These are phyloP conservation scores for Anarrhichthys ocellatus DNA, from an alignment of 2,113 vertebrate genomes.

Conservation along the genomic window DNA sequence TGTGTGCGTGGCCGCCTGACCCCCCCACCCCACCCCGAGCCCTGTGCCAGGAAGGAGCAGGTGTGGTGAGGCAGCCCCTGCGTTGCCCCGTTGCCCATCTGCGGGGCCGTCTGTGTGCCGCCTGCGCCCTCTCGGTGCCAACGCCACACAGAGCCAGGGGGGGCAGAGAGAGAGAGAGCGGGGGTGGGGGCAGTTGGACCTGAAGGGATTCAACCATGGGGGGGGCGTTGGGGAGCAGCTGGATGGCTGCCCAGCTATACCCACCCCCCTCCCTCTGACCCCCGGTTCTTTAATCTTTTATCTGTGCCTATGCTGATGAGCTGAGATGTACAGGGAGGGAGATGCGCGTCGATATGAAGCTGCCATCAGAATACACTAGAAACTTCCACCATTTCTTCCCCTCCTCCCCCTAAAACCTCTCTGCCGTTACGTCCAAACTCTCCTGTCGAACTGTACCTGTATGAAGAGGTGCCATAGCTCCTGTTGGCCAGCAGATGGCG, in stretches of 20 bases:
- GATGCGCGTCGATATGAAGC: neutral
- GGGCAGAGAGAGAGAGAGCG: slow-evolving; percentile 48
- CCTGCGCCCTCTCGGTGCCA: slow-evolving; percentile 85
- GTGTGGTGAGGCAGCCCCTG: slow-evolving; percentile 84
- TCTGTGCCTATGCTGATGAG: slow-evolving; percentile 79
- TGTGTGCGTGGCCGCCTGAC: slow-evolving; percentile 42
- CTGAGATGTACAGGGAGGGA: slow-evolving; percentile 67
- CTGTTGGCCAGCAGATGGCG: slow-evolving; percentile 73
- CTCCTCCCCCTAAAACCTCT: slow-evolving; percentile 8
- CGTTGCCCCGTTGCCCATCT: slow-evolving; percentile 86
- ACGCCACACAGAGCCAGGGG: slow-evolving; percentile 74
- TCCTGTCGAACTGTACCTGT: slow-evolving; percentile 11
- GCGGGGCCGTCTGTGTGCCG: slow-evolving; percentile 86
- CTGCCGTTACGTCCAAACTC: neutral
- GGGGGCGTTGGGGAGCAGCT: slow-evolving; percentile 54
- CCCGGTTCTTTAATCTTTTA: slow-evolving; percentile 77
- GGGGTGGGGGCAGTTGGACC: slow-evolving; percentile 72
- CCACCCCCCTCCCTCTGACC: slow-evolving; percentile 49
- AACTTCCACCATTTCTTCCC: neutral
- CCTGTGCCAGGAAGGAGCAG: slow-evolving; percentile 85
- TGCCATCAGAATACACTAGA: slow-evolving; percentile 3
- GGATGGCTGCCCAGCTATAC: slow-evolving; percentile 72
- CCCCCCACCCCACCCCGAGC: slow-evolving; percentile 49
- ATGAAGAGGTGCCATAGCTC: slow-evolving; percentile 58
- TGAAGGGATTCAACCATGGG: slow-evolving; percentile 80